These are phyloP conservation scores for Scaptomyza caliginosa DNA, from an alignment of 2,888 invertebrate genomes.

Conservation along the genomic window DNA sequence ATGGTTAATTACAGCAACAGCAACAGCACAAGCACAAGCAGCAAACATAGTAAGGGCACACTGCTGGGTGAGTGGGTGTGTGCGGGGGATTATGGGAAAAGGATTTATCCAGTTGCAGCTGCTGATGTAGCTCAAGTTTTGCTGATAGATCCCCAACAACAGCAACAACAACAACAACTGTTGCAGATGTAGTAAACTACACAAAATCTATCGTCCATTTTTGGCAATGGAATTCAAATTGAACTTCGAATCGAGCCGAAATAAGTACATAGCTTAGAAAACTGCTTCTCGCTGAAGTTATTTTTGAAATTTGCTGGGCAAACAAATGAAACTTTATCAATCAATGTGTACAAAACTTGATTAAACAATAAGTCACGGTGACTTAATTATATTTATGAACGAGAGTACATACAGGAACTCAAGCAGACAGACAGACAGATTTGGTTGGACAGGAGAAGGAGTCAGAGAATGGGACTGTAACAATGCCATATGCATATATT, in stretches of 20 bases:
- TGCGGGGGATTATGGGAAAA: background rate
- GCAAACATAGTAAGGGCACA: too few species aligned
- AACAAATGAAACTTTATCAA: background rate
- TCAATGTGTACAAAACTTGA: background rate
- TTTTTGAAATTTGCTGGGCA: background rate
- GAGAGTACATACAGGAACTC: conserved; percentile 20
- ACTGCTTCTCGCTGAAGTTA: background rate
- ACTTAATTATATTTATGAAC: conserved; percentile 70
- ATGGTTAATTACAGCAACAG: conserved; percentile 43
- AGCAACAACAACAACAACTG: too few species aligned
- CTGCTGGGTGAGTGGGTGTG: background rate
- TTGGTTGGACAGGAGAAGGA: background rate
- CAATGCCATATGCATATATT: conserved; percentile 67
- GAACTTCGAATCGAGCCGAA: background rate
- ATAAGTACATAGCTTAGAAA: background rate
- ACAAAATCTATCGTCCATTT: conserved; percentile 1
- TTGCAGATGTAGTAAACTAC: background rate
- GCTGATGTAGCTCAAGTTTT: background rate
- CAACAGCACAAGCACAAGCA: too few species aligned
- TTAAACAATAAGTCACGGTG: conserved; percentile 22
- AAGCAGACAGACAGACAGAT: background rate
- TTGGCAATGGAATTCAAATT: conserved; percentile 1
- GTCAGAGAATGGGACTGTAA: conserved; percentile 7
- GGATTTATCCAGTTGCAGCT: background rate
- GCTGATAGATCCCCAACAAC: background rate